Evolutionary conservation across 2,888 invertebrate genomes (phyloP).

Genomic region (Amphiduros pacificus): DNA sequence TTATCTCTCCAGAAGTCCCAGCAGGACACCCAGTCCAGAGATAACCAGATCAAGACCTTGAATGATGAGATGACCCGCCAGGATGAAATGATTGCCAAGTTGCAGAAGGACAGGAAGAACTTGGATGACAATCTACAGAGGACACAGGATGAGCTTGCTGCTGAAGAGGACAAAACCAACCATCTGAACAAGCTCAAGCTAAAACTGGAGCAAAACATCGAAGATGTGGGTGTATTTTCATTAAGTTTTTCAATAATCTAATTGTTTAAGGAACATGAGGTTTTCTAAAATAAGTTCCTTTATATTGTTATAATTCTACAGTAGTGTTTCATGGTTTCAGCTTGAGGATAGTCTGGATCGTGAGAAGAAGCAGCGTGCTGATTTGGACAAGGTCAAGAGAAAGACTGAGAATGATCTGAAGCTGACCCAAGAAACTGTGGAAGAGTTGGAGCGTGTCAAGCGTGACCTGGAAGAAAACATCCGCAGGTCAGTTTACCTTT

Average conservation of each 20-base stretch:
- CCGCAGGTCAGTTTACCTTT: conserved; percentile 36
- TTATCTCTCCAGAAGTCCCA: conserved; percentile 87
- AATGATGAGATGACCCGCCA: conserved; percentile 98
- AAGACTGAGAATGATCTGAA: conserved; percentile 99
- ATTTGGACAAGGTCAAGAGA: conserved; percentile 96
- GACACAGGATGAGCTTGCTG: conserved; percentile 64
- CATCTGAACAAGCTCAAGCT: conserved; percentile 99
- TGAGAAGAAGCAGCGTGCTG: conserved; percentile 97
- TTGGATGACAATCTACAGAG: conserved; percentile 74
- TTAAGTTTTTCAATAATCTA: too few species aligned
- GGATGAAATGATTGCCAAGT: conserved; percentile 98
- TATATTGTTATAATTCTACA: too few species aligned
- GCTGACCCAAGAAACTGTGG: conserved; percentile 62
- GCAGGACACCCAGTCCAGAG: conserved; percentile 97
- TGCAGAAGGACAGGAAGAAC: conserved; percentile 99
- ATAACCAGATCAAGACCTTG: conserved; percentile 81
- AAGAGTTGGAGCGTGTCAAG: conserved; percentile 59
- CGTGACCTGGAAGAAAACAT: conserved; percentile 54
- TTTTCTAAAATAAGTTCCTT: too few species aligned
- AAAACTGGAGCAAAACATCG: conserved; percentile 97
- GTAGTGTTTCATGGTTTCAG: too few species aligned
- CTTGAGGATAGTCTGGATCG: conserved; percentile 98
- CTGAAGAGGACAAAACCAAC: conserved; percentile 99
- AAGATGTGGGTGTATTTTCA: too few species aligned
- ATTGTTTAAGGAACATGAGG: too few species aligned